Conservation (phyloP, 2,888 invertebrate genomes). For the Amblyjoppa proteus region DNA sequence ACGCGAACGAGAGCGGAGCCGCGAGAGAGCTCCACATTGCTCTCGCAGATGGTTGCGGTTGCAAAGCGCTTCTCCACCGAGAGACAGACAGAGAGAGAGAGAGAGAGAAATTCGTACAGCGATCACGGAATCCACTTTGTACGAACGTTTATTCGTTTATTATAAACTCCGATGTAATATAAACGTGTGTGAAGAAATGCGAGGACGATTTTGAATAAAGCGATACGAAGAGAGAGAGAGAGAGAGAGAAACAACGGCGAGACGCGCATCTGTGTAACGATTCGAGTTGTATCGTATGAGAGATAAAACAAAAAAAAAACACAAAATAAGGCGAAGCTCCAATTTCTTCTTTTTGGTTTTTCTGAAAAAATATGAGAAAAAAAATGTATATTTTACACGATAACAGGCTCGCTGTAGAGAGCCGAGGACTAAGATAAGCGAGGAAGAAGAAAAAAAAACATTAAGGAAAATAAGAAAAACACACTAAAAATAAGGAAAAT, state of each 20-base stretch:
- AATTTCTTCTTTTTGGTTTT: constrained; percentile 21
- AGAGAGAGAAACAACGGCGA: constrained; percentile 26
- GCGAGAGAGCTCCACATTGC: constrained; percentile 21
- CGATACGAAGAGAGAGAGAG: no score
- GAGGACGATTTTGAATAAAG: constrained; percentile 15
- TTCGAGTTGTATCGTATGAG: constrained; percentile 26
- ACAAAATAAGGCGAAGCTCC: constrained; percentile 20
- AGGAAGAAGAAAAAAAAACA: neutral
- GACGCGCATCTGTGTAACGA: constrained; percentile 34
- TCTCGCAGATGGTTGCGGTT: constrained; percentile 21
- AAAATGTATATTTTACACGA: constrained; percentile 54
- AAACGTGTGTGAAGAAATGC: constrained; percentile 36
- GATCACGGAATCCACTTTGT: constrained; percentile 57
- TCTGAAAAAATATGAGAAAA: constrained; percentile 29
- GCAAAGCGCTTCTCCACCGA: neutral
- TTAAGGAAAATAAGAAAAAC: neutral
- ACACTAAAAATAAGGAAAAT: constrained; percentile 15
- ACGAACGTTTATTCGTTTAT: constrained; percentile 53
- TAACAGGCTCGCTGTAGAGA: constrained; percentile 20
- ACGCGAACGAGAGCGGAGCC: constrained; percentile 43
- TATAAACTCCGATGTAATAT: constrained; percentile 54
- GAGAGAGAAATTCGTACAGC: constrained; percentile 52
- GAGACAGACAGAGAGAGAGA: no score
- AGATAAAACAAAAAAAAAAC: constrained; percentile 15
- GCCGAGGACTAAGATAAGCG: constrained; percentile 9